Conservation (phyloP, 2,888 invertebrate species). For the Eumacrocentrus americanus region DNA sequence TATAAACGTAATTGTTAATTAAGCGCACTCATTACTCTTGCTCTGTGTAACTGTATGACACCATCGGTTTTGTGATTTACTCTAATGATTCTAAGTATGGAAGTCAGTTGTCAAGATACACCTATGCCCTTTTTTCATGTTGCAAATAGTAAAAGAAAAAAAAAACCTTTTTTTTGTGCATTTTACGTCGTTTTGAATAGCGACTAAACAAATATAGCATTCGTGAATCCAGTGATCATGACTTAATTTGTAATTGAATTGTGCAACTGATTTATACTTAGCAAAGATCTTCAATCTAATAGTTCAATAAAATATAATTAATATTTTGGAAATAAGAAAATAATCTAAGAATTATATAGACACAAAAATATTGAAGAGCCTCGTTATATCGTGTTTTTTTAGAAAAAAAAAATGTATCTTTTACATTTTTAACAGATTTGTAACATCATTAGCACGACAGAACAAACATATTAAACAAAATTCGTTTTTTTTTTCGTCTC, state of each 20-base stretch:
- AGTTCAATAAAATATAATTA: neutral
- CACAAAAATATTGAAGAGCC: neutral
- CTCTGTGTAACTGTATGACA: neutral
- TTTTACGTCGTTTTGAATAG: neutral
- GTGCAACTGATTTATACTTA: conserved; percentile 1
- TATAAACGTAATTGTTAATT: too few relatives aligned
- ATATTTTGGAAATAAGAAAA: neutral
- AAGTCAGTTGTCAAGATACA: neutral
- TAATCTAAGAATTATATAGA: neutral
- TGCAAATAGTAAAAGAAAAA: neutral
- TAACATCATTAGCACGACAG: conserved; percentile 11
- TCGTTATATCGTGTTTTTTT: neutral
- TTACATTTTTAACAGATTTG: conserved; percentile 4
- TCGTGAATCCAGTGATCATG: neutral
- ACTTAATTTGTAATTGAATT: conserved; percentile 7
- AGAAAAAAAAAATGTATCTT: neutral
- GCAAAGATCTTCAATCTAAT: neutral
- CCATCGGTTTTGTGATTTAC: neutral
- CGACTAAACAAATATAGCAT: neutral
- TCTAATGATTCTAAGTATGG: neutral
- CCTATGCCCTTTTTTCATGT: neutral
- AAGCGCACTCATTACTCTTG: neutral
- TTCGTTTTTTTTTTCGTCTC: neutral
- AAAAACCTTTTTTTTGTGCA: neutral
- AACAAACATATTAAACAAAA: neutral